phyloP scores from a whole-genome alignment of 2,113 vertebrate species.

The Anguilla rostrata region DNA sequence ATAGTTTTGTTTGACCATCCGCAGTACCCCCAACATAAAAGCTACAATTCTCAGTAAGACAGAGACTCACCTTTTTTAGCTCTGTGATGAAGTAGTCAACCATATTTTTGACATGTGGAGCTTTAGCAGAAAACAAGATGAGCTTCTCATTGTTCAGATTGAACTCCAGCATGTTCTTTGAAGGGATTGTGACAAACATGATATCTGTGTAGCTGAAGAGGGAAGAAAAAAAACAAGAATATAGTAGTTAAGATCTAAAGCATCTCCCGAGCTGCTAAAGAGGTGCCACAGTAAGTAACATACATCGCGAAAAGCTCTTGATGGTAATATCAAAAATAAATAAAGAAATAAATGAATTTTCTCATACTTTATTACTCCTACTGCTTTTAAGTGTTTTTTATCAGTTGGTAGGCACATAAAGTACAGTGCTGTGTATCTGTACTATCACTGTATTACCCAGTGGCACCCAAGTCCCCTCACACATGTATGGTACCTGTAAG shows the following conservation, averaged over 20 bases:
- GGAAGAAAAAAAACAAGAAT: constrained; percentile 20
- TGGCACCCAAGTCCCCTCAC: neutral
- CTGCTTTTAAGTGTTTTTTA: neutral
- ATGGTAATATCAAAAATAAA: too few relatives aligned
- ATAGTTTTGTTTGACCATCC: neutral
- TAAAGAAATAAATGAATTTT: too few relatives aligned
- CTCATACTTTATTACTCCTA: neutral
- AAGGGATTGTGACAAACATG: constrained; percentile 89
- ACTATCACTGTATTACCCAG: neutral
- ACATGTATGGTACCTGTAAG: constrained; percentile 85
- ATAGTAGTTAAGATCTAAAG: neutral
- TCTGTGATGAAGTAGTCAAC: constrained; percentile 89
- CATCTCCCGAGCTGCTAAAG: neutral
- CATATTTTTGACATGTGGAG: constrained; percentile 87
- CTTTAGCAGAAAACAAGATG: constrained; percentile 93
- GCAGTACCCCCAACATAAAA: neutral
- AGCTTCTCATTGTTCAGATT: constrained; percentile 90
- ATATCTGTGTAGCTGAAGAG: constrained; percentile 84
- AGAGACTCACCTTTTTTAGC: constrained; percentile 82
- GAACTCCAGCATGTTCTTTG: constrained; percentile 94
- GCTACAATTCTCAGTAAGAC: neutral
- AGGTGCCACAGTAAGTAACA: neutral
- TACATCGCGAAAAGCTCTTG: neutral
- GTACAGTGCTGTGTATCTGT: neutral
- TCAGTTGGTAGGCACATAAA: neutral